A percentile compares a stretch with the other conserved stretches of the same genome.
Evolutionary conservation across 1,140 invertebrate species (phyloP).

Genomic region (Arctopsyche grandis): DNA sequence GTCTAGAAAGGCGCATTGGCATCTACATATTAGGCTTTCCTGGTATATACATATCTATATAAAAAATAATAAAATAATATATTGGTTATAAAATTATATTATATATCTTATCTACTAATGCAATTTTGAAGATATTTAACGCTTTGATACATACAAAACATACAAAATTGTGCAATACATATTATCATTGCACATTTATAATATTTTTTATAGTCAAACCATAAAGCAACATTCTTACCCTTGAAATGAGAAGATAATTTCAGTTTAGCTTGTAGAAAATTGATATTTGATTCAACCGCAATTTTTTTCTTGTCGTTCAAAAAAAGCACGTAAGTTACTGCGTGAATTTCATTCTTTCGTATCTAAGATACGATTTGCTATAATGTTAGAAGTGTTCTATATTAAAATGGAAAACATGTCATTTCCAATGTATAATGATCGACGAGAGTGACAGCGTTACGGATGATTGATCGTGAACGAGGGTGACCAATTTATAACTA

Average conservation of each 20-base stretch:
- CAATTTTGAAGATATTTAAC: too few relatives aligned
- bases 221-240: neutral
- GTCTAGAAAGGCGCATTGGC: too few relatives aligned
- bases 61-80: too few relatives aligned
- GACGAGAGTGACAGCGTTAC: neutral
- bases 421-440: neutral
- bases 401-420: neutral
- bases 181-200: too few relatives aligned
- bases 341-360: neutral
- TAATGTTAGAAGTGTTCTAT: neutral
- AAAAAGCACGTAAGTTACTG: neutral
- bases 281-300: constrained; percentile 50
- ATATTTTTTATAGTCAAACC: neutral
- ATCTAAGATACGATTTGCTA: too few relatives aligned
- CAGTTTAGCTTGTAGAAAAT: constrained; percentile 27
- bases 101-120: too few relatives aligned
- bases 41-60: too few relatives aligned
- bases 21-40: too few relatives aligned
- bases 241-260: constrained; percentile 14
- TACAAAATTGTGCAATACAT: neutral
- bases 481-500: neutral
- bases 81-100: too few relatives aligned
- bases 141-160: too few relatives aligned
- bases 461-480: constrained; percentile 20
- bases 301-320: constrained; percentile 16